phyloP scores from a whole-genome alignment of 2,797 vertebrate species.

The Danio aesculapii region DNA sequence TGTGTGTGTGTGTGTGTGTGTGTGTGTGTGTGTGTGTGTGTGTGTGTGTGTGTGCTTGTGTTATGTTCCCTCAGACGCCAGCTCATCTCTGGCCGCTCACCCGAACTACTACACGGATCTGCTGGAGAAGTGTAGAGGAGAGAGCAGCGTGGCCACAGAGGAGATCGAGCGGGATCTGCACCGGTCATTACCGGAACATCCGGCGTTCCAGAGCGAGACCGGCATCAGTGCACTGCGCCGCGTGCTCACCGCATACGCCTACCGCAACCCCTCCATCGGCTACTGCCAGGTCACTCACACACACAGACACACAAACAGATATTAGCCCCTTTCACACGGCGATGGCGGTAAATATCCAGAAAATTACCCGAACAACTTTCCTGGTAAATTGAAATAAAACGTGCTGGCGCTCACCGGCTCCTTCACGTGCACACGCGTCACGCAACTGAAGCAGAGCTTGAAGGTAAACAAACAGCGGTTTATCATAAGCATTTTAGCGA shows the following conservation, averaged over 20 bases:
- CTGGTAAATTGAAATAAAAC: no score
- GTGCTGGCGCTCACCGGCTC: no score
- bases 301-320: no score
- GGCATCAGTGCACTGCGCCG: constrained; percentile 92
- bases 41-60: constrained; percentile 24
- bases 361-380: no score
- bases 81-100: constrained; percentile 83
- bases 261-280: constrained; percentile 94
- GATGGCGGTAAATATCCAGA: no score
- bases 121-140: constrained; percentile 89
- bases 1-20: no score
- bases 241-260: constrained; percentile 92
- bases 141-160: constrained; percentile 86
- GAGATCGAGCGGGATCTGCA: constrained; percentile 97
- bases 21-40: no score
- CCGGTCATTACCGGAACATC: constrained; percentile 94
- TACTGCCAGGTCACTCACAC: constrained; percentile 87
- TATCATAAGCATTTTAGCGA: no score
- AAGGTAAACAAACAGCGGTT: no score
- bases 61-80: constrained; percentile 75
- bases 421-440: no score
- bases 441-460: no score
- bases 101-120: constrained; percentile 85
- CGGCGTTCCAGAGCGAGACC: constrained; percentile 92
- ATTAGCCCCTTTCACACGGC: no score